Conservation (phyloP, 2,797 vertebrate genomes). For the Tangara arthus region DNA sequence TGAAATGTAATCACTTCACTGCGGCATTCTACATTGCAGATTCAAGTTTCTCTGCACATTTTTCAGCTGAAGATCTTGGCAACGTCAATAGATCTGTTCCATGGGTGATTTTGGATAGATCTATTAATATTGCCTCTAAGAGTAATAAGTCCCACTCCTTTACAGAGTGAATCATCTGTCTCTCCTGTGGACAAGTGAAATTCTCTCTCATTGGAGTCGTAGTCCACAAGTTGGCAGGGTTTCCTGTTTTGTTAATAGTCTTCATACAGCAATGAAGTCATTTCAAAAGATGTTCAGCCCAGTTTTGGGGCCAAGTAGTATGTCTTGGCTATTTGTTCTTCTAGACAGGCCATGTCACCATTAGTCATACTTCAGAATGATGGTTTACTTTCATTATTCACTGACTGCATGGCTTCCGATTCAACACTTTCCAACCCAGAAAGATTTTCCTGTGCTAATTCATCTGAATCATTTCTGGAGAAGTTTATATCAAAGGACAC, state of each 20-base stretch:
- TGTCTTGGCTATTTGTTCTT: constrained; percentile 54
- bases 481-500: constrained; percentile 47
- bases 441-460: constrained; percentile 58
- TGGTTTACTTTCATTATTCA: constrained; percentile 62
- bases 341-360: constrained; percentile 40
- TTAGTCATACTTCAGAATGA: constrained; percentile 52
- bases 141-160: constrained; percentile 31
- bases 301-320: constrained; percentile 45
- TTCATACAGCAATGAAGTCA: neutral
- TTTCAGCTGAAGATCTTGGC: constrained; percentile 33
- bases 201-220: neutral
- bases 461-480: constrained; percentile 48
- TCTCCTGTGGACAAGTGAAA: constrained; percentile 25
- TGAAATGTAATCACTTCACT: constrained; percentile 43
- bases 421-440: constrained; percentile 32
- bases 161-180: constrained; percentile 50
- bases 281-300: constrained; percentile 28
- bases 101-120: constrained; percentile 8
- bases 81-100: constrained; percentile 23
- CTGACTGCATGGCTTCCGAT: constrained; percentile 25
- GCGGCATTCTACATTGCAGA: constrained; percentile 43
- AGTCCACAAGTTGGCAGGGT: constrained; percentile 9
- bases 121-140: constrained; percentile 46
- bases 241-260: constrained; percentile 26
- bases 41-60: constrained; percentile 44